Conservation (phyloP, 2,113 vertebrate species). For the Procavia capensis region DNA sequence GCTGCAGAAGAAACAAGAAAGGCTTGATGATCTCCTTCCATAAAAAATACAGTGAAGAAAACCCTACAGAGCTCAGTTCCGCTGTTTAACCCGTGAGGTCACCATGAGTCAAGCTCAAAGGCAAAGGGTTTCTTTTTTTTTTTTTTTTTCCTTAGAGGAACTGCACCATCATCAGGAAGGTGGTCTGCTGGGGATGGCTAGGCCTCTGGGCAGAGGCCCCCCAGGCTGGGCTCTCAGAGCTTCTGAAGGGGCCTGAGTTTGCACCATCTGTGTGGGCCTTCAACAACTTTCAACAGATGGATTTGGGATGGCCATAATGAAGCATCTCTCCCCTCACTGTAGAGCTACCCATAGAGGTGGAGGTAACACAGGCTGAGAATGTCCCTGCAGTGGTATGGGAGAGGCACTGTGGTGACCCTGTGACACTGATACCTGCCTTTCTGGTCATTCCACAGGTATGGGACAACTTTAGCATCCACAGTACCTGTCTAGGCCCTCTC, state of each 20-base stretch:
- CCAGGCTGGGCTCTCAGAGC: neutral
- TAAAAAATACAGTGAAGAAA: neutral
- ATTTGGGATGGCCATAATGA: neutral
- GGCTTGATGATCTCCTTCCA: neutral
- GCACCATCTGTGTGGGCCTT: neutral
- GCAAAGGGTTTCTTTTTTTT: no score
- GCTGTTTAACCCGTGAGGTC: neutral
- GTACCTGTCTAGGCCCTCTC: no score
- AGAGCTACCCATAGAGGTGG: fast-evolving
- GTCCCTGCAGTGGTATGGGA: fast-evolving
- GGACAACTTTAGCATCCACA: neutral
- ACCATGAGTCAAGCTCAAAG: neutral
- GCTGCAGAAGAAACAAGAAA: neutral
- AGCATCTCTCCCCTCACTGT: neutral
- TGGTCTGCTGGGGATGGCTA: fast-evolving
- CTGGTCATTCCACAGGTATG: neutral
- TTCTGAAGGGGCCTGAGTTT: neutral
- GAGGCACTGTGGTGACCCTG: fast-evolving
- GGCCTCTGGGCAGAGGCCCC: neutral
- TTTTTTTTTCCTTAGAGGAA: neutral
- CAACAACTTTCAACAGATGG: neutral
- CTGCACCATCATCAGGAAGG: fast-evolving
- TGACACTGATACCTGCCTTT: no score
- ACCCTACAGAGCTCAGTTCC: neutral
- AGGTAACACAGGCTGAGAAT: neutral